Evolutionary conservation across 2,888 invertebrate genomes (phyloP).

Genomic region (Ichneumoninae sp.): DNA sequence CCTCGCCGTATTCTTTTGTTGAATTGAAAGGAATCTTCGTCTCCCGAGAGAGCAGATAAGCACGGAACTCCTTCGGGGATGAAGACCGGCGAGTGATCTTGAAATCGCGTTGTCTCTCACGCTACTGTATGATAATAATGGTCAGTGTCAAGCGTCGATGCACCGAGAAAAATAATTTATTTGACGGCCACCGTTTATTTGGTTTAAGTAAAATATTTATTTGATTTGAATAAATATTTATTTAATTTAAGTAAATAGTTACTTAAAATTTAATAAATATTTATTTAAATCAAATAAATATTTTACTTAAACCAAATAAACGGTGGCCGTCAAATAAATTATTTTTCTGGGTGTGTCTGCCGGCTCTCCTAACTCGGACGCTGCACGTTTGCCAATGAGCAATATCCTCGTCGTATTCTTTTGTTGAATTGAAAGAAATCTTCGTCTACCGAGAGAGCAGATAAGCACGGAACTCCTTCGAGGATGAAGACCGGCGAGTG

Average conservation of each 20-base stretch:
- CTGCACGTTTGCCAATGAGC: conserved; percentile 47
- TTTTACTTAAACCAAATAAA: no score
- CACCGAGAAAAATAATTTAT: no score
- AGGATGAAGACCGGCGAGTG: conserved; percentile 6
- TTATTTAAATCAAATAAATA: no score
- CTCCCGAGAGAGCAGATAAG: conserved; percentile 38
- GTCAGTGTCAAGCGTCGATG: conserved; percentile 15
- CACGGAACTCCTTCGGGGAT: conserved; percentile 26
- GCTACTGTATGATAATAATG: conserved; percentile 31
- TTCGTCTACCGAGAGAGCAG: conserved; percentile 40
- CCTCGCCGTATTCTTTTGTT: conserved; percentile 38
- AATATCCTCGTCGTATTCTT: conserved; percentile 32
- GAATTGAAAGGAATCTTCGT: conserved; percentile 43
- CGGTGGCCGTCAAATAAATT: no score
- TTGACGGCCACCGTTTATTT: no score
- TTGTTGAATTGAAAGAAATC: conserved; percentile 47
- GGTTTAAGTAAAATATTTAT: no score
- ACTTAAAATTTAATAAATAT: no score
- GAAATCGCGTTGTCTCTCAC: conserved; percentile 33
- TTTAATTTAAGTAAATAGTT: no score
- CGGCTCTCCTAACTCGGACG: no score
- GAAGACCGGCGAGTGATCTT: conserved; percentile 10
- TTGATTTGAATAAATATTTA: no score
- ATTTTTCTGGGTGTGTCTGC: no score
- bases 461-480: conserved; percentile 23